Evolutionary conservation across 2,797 vertebrate species (phyloP), one percentile per base, ranked within the genome.

Genomic region (Triplophysa yarkandensis): DNA sequence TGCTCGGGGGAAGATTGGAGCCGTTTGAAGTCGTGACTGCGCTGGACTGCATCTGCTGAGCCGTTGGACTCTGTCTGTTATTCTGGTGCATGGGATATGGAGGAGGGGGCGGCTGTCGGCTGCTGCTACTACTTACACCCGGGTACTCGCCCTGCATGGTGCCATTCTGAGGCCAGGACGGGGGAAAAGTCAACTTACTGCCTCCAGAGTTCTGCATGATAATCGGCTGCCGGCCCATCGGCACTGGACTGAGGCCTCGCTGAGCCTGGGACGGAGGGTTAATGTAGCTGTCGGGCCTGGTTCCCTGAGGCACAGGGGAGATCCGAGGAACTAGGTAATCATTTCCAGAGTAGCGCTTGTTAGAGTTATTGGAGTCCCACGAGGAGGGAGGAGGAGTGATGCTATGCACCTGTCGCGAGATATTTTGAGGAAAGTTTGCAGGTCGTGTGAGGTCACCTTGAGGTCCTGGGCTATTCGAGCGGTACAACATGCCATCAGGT

Each of bases 281-380:
- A 2, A 92, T 79, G 85, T 96, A 99, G 28, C 91, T 82, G 19
- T 99, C 97, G 34, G 94, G 90, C 96, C 97, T 95, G 0, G 92
- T 85, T 25, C 93, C 94, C 62, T 95, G 95, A 55, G 52, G 52
- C 13, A 55, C 52, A 2, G 52, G 52, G 23, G 52, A 55, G 52
- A 55, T 55, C 13, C 52, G 52, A 2, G 94, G 91, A 28, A 92
- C 94, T 4, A 93, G 90, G 16, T 94, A 98, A 50, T 99, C 97
- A 93, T 96, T 99, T 34, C 94, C 96, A 10, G 97, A 96, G 86
- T 93, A 98, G 23, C 95, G 94, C 84, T 98, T 98, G 25, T 93
- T 95, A 6, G 96, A 92, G 25, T 94, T 90, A 86, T 92, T 97
- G 71, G 88, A 83, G 80, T 98, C 98, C 96, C 96, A 96, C 13